Evolutionary conservation across 2,113 vertebrate species (phyloP).

Genomic region (Calidris pugnax): DNA sequence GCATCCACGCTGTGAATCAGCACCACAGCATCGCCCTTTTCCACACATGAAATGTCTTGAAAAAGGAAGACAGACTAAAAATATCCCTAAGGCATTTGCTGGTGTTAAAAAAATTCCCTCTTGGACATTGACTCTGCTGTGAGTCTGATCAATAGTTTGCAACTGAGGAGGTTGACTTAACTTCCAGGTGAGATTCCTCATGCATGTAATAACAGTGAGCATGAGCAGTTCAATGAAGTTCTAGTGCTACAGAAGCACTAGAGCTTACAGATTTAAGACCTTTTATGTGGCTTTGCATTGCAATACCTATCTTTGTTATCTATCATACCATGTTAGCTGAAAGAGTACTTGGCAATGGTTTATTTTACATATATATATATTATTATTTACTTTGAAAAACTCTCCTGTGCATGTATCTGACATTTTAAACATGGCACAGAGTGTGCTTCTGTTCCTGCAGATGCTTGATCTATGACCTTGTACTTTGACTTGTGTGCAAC

Average conservation of each 20-base stretch:
- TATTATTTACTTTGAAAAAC: not conserved
- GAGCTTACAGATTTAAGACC: not conserved
- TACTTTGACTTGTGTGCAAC: not conserved
- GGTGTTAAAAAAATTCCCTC: not conserved
- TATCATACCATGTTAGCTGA: not conserved
- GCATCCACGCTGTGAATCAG: rapidly evolving
- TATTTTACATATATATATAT: not conserved
- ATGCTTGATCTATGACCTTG: not conserved
- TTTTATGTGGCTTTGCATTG: not conserved
- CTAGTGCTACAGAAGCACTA: not conserved
- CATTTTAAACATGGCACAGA: not conserved
- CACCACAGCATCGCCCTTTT: rapidly evolving
- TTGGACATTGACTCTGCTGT: not conserved
- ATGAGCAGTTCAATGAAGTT: not conserved
- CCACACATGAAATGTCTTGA: not conserved
- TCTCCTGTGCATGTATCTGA: not conserved
- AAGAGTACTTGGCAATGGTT: not conserved
- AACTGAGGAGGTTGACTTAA: not conserved
- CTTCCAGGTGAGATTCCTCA: not conserved
- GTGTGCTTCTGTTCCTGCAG: not conserved
- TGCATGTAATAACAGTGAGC: not conserved
- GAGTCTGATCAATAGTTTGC: not conserved
- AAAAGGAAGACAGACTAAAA: not conserved
- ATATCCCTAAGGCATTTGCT: not conserved
- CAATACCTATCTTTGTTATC: not conserved